Evolutionary conservation across 1,140 invertebrate genomes (phyloP).

Genomic region (Caerostris extrusa): DNA sequence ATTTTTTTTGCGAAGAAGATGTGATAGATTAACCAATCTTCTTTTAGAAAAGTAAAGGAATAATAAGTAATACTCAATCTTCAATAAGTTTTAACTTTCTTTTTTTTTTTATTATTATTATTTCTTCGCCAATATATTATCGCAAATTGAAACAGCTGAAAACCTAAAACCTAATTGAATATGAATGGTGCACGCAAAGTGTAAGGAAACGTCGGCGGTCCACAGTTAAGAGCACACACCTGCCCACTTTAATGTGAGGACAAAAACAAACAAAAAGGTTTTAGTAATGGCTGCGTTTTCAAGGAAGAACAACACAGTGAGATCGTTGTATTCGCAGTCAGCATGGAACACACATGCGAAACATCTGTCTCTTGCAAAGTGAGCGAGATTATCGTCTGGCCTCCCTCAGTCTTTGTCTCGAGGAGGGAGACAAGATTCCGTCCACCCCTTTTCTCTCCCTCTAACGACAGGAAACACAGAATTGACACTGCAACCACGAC

Average conservation of each 20-base stretch:
- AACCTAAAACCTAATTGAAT: not conserved
- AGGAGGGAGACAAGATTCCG: not conserved
- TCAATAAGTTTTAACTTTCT: no score
- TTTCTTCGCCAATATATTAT: not conserved
- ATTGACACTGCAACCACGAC: conserved; percentile 46
- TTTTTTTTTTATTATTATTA: no score
- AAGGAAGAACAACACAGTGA: not conserved
- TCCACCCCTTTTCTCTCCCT: conserved; percentile 14
- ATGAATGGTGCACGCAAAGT: conserved; percentile 17
- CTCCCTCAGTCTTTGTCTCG: not conserved
- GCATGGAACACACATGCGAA: conserved; percentile 38
- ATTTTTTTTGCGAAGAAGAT: no score
- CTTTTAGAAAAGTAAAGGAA: no score
- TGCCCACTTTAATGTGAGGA: not conserved
- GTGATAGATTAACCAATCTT: no score
- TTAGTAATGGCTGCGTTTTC: conserved; percentile 7
- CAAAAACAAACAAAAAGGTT: conserved; percentile 19
- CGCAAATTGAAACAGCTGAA: not conserved
- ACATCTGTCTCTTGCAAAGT: conserved; percentile 29
- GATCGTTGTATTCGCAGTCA: conserved; percentile 25
- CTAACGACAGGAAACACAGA: conserved; percentile 35
- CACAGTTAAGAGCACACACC: conserved; percentile 26
- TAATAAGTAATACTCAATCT: no score
- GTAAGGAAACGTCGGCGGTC: conserved; percentile 24
- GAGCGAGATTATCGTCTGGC: not conserved